Base-by-base conservation (phyloP, 2,113 vertebrate species). In the Scomber colias region DNA sequence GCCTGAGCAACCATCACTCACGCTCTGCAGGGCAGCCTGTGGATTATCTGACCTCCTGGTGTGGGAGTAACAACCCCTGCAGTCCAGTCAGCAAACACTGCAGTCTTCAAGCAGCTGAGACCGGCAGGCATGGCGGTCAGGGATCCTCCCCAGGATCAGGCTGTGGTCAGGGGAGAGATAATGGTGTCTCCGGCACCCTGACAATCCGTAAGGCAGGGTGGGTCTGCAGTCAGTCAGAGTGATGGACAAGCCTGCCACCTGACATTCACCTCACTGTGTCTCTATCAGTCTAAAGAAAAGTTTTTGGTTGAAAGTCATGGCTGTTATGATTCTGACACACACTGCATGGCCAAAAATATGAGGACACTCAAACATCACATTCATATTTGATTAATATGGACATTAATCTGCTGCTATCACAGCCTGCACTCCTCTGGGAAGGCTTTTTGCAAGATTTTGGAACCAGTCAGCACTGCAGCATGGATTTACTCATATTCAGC, bases 131-230 rank as follows among this genome's bases (percentile, higher is more conserved):
- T 54, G 77, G 79, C 73, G 56, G 83, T 79, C 85, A 66, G 84
- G 88, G 79, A 90, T 82, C 87, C 88, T 91, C 87, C 87, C 79
- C 88, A 84, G 91, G 87, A 90, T 79, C 82, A 83, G 82, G 69
- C 68, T 19, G 12, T 0, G 2, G 71, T 75, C 71, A 17, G 75
- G 69, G 70, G 66, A 16, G 74, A 94, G 91, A 94, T 94, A 93
- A 91, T 13, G 64, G 75, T 75, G 90, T 94, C 93, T 93, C 91
- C 92, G 82, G 85, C 90, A 88, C 85, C 88, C 86, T 19, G 83
- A 82, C 84, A 65, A 76, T 79, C 85, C 50, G 79, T 61, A 16
- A 56, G 82, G 83, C 56, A 64, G 81, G 61, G 30, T 16, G 27
- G 57, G 82, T 67, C 89, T 89, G 90, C 45, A 66, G 72, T 63